Base-by-base conservation (phyloP, 2,888 invertebrate species). In the Hypomecis punctinalis region DNA sequence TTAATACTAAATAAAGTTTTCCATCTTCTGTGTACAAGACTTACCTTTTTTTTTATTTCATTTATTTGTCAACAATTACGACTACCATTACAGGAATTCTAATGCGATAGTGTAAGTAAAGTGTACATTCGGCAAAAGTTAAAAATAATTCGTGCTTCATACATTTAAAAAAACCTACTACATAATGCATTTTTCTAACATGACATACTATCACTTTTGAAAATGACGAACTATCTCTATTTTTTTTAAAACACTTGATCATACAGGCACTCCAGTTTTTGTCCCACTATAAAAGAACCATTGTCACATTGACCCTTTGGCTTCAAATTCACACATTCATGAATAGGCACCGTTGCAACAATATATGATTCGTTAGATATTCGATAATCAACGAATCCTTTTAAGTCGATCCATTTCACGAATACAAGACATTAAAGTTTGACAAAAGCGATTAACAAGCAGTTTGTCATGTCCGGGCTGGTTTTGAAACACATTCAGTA, bases 401-500 rank as follows among this genome's bases (percentile, higher is more conserved):
- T 87, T 82, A 88, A 87, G 69, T 83, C 79, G 80, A 87, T 86
- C 85, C 79, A 78, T 78, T 69, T 70, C 78, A 76, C 61, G 56
- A 61, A 76, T 76, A 86, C 87, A 84, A 76, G 83, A 81, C 82
- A 84, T 86, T 85, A 85, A 74, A 69, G 67, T 69, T 61, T 68
- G 71, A 90, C 89, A 91, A 91, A 80, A 75, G 80, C 82, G 81
- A 89, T 90, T 89, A 90, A 89, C 88, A 83, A 86, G 85, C 81
- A 83, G 87, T 90, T 85, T 84, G 81, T 89, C 86, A 87, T 76
- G 80, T 77, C 78, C 76, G 76, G 46, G 57, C 61, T 81, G 75
- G 76, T 76, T 79, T 74, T 76, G 76, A 64, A 64, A 64, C 49
- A 60, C 64, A 64, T 64, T 64, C 55, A 51, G 49, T 54, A 37